These are phyloP conservation scores for Drosophila fuyamai DNA, from an alignment of 1,140 invertebrate species.

Conservation along the genomic window DNA sequence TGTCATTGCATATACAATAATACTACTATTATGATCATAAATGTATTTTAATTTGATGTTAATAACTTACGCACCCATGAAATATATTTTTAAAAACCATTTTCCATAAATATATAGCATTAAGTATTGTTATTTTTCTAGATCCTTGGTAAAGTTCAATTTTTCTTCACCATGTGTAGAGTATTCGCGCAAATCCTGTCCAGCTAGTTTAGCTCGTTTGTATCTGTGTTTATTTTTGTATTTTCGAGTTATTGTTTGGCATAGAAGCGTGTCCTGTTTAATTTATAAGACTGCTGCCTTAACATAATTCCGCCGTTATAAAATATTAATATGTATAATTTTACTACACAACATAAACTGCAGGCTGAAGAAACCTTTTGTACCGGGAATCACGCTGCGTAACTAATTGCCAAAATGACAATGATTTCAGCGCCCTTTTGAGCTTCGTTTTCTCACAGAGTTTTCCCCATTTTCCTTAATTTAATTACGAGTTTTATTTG, in stretches of 20 bases:
- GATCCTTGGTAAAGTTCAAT: background rate
- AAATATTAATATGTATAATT: conserved; percentile 8
- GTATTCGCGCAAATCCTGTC: conserved; percentile 29
- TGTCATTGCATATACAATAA: too few species aligned
- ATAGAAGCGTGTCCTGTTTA: conserved; percentile 51
- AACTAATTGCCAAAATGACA: conserved; percentile 65
- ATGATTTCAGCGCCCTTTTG: conserved; percentile 25
- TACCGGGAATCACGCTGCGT: conserved; percentile 64
- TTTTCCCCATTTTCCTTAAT: conserved; percentile 64
- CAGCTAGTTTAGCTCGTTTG: conserved; percentile 37
- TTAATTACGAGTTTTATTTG: conserved; percentile 73
- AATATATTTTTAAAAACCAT: too few species aligned
- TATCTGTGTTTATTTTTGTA: conserved; percentile 15
- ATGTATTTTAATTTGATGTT: too few species aligned
- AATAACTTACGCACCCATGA: too few species aligned
- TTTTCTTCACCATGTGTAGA: background rate
- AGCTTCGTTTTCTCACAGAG: conserved; percentile 31
- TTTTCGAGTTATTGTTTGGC: conserved; percentile 49
- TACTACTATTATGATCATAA: too few species aligned
- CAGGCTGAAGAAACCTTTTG: conserved; percentile 13
- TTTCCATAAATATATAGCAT: too few species aligned
- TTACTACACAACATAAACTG: conserved; percentile 22
- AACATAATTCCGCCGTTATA: conserved; percentile 37
- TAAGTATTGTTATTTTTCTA: too few species aligned
- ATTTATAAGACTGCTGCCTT: conserved; percentile 20